Base-by-base conservation (phyloP, 1,140 invertebrate species). In the Macrocentrus cingulum region DNA sequence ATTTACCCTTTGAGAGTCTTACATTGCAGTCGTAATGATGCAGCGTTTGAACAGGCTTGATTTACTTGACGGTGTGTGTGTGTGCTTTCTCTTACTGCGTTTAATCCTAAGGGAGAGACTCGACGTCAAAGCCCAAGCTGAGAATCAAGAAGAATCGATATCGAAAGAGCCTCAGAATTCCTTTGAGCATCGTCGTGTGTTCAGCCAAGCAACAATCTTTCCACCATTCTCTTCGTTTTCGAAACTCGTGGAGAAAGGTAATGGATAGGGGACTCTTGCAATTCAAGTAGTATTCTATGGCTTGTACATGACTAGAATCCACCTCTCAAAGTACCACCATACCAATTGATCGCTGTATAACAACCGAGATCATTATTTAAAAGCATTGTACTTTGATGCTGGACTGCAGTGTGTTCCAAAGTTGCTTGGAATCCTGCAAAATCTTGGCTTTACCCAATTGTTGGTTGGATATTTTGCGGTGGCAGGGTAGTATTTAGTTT, bases 91-190 rank as follows among this genome's bases (percentile, higher is more conserved):
- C 36, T 29, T 29, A 5, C 25, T 29, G n/a, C 25, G 25, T 29
- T 29, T 29, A 29, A 9, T 29, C 25, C 25, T 29, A 9, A 29
- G 25, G 25, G 25, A 29, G 25, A 9, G 25, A 42, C 48, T 18
- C 32, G n/a, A 36, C 46, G 55, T 57, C 55, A 57, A 49, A 57
- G 55, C 46, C 34, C 34, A 41, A 50, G 42, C 46, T 51, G 11
- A n/a, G 13, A 52, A 42, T 58, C 56, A 51, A 51, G 56, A 58
- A 23, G 39, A 51, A 58, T 57, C 55, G 48, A 57, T 57, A 49
- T 37, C 25, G 29, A n/a, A n/a, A n/a, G 25, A 41, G 42, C 45
- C 36, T 29, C 53, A 32, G n/a, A n/a, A 46, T 50, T 58, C 56
- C 48, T 58, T 58, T 58, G 56, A 58, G 48, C 25, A 29, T 51